Conservation (phyloP, 2,888 invertebrate genomes). For the Dryobotodes eremita region DNA sequence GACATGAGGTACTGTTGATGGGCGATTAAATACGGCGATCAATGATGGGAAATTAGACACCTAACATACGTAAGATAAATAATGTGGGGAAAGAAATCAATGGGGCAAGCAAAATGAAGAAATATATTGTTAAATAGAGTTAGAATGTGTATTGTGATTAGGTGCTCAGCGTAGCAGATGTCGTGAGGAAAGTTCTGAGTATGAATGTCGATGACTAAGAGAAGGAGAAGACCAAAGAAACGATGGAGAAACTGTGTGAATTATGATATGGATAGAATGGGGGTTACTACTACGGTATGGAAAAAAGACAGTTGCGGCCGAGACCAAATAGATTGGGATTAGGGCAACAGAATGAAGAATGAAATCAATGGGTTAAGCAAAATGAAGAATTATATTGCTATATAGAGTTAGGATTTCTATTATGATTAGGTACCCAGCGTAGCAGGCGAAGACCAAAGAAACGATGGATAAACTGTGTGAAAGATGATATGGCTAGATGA, state of each 20-base stretch:
- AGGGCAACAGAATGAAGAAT: not conserved
- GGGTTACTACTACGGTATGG: not conserved
- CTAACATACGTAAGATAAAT: not conserved
- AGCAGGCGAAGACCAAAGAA: too few species aligned
- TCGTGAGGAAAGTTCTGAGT: not conserved
- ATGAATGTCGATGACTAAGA: not conserved
- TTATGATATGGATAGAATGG: not conserved
- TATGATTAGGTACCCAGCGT: too few species aligned
- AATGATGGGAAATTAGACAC: constrained; percentile 23
- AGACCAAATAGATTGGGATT: not conserved
- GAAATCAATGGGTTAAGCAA: not conserved
- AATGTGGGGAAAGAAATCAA: not conserved
- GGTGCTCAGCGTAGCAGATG: not conserved
- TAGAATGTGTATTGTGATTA: not conserved
- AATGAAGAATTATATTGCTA: not conserved
- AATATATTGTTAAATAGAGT: not conserved
- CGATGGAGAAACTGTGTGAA: not conserved
- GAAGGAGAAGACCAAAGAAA: not conserved
- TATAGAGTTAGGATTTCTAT: not conserved
- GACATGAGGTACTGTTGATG: too few species aligned
- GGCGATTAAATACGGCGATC: not conserved
- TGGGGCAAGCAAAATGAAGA: not conserved
- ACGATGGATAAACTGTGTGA: too few species aligned
- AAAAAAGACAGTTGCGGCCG: not conserved
- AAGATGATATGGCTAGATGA: too few species aligned